Evolutionary conservation across 23 tunicate species (phyloP).

Genomic region (Halocynthia aurantium): DNA sequence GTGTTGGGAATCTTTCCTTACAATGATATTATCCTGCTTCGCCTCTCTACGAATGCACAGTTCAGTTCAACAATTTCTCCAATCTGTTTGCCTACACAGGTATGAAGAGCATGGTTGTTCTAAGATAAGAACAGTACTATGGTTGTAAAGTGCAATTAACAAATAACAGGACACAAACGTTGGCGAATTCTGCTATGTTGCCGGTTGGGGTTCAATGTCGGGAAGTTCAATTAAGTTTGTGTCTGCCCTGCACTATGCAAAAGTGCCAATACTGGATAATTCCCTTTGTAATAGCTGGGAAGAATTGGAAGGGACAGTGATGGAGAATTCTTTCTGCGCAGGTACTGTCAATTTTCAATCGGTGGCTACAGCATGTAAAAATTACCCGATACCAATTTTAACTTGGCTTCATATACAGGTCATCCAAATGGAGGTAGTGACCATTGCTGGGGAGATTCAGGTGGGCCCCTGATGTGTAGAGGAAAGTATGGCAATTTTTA

Average conservation of each 20-base stretch:
- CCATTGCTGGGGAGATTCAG: constrained; percentile 32
- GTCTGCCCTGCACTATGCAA: constrained; percentile 14
- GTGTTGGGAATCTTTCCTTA: constrained; percentile 19
- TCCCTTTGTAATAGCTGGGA: constrained; percentile 13
- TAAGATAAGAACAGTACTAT: not conserved
- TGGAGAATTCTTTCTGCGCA: constrained; percentile 21
- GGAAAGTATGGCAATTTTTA: constrained; percentile 27
- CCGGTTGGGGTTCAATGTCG: constrained; percentile 15
- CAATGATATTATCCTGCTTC: constrained; percentile 9
- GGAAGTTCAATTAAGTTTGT: not conserved
- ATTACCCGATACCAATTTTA: too few species aligned
- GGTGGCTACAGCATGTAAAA: too few species aligned
- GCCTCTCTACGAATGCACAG: constrained; percentile 4
- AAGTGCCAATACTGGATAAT: constrained; percentile 24
- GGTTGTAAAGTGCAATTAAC: not conserved
- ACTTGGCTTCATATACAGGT: not conserved
- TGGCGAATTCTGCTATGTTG: constrained; percentile 29
- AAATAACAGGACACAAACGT: constrained; percentile 12
- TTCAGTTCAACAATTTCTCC: constrained; percentile 18
- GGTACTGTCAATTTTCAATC: not conserved
- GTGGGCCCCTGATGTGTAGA: constrained; percentile 17
- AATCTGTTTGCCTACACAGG: constrained; percentile 22
- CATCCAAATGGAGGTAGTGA: constrained; percentile 14
- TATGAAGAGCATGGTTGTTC: not conserved
- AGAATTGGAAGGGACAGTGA: constrained; percentile 27